Evolutionary conservation across 2,888 invertebrate genomes (phyloP), one percentile per base, ranked within the genome.

Genomic region (Falcaria lacertinaria): DNA sequence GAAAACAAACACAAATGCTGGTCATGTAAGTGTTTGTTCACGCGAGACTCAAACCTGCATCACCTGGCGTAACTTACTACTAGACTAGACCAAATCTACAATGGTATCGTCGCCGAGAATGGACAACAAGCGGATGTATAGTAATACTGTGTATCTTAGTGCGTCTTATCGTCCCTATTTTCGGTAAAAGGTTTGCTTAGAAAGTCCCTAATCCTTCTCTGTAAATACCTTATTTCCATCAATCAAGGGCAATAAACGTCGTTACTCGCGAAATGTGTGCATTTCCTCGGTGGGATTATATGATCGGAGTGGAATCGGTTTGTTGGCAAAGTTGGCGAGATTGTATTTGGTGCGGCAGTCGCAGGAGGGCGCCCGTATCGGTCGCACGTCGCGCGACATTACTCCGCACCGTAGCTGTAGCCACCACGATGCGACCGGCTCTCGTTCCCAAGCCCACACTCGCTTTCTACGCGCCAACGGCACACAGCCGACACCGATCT

Each of bases 391-490:
- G 73, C 68, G 69, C 60, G 11, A 28, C 11, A 7, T 3, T 48
- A 63, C 61, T 58, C 50, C 51, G 39, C 43, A 28, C 11, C 22
- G 22, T 7, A 22, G 22, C 22, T 7, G 22, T 7, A 22, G 22
- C 11, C 11, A 28, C 11, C 28, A 28, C 28, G 28, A 28, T 28
- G 28, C 28, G 28, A 28, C 28, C 37, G 53, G 52, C 52, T 48
- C 54, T 49, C 48, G 47, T 46, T 53, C 33, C 40, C 45, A 47
- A 45, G 50, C 46, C 60, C 73, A 54, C 64, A 60, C 67, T 67
- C 69, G 74, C 82, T 87, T 84, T 86, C 85, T 83, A 79, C 72
- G 55, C 64, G 64, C 62, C 74, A 78, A 75, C 82, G 79, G 82
- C 75, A 80, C 73, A 68, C 58, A 60, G 58, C 51, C 68, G 61